Evolutionary conservation across 2,888 invertebrate genomes (phyloP), one percentile per base, ranked within the genome.

Genomic region (Apamea monoglypha): DNA sequence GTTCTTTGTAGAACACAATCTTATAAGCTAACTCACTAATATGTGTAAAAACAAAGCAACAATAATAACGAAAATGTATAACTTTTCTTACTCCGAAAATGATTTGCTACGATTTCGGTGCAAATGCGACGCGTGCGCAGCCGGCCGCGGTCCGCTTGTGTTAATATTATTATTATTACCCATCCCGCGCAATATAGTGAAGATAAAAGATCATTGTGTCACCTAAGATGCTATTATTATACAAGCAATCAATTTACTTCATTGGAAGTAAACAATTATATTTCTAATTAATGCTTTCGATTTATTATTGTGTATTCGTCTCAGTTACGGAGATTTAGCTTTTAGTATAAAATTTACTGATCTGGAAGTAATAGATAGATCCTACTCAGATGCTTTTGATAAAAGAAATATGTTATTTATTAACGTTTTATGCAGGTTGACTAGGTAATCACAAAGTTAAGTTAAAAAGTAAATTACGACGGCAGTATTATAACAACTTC

Each of bases 141-240:
- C 61, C 53, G 36, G 36, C 66, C 53, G 67, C 53, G 44, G 80
- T 56, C 66, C 40, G 73, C 73, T 66, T 59, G 66, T 70, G n/a
- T 69, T 78, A 70, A 10, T 44, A 44, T 36, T 36, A 36, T 83
- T 73, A 71, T 84, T 80, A 68, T 80, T 81, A 71, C 74, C 77
- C 74, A 81, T 80, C 64, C 50, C 74, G 76, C 83, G 76, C 76
- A 74, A 68, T 74, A 71, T 80, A 84, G 81, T 73, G 72, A 81
- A 84, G 84, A 84, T 84, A 84, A 84, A 84, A 84, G 77, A 84
- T 84, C 81, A 68, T 81, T 84, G 84, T 84, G 84, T 84, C 85
- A 77, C 72, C 50, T 74, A 81, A 81, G 84, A 84, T 73, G 84
- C 81, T 84, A 84, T 84, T 84, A 84, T 66, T 81, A 81, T 56